Percentiles rank a stretch among this genome's conserved stretches.
These are phyloP conservation scores for Coremacera marginata DNA, from an alignment of 2,888 invertebrate genomes.

Conservation along the genomic window DNA sequence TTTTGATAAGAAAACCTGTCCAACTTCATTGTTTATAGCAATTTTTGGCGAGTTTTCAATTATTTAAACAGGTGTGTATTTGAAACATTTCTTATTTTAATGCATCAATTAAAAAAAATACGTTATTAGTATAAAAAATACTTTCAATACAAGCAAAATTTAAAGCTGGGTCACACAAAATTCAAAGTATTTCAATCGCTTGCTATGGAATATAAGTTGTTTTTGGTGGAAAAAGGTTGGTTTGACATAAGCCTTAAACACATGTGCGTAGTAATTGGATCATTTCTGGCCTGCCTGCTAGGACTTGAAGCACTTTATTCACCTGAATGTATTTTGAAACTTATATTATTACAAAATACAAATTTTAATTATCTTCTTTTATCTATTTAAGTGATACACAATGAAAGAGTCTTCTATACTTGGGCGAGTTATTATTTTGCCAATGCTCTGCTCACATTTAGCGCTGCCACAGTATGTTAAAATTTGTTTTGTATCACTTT, in stretches of 20 bases:
- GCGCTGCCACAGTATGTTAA: neutral
- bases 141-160: too few species aligned
- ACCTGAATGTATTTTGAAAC: neutral
- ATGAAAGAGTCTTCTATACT: neutral
- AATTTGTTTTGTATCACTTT: neutral
- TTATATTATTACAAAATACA: too few species aligned
- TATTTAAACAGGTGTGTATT: too few species aligned
- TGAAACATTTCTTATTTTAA: too few species aligned
- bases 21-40: too few species aligned
- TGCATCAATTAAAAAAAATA: too few species aligned
- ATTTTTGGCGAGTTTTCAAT: too few species aligned
- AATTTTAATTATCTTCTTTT: neutral
- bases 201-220: neutral
- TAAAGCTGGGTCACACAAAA: too few species aligned
- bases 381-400: neutral
- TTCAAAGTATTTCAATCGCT: too few species aligned
- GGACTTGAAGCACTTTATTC: constrained; percentile 8
- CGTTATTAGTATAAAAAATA: too few species aligned
- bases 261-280: constrained; percentile 3
- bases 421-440: neutral
- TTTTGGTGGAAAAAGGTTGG: neutral
- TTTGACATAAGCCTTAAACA: neutral
- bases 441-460: neutral
- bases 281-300: neutral
- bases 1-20: too few species aligned